Evolutionary conservation across 2,888 invertebrate species (phyloP), one percentile per base, ranked within the genome.

Genomic region (Hydraecia micacea): DNA sequence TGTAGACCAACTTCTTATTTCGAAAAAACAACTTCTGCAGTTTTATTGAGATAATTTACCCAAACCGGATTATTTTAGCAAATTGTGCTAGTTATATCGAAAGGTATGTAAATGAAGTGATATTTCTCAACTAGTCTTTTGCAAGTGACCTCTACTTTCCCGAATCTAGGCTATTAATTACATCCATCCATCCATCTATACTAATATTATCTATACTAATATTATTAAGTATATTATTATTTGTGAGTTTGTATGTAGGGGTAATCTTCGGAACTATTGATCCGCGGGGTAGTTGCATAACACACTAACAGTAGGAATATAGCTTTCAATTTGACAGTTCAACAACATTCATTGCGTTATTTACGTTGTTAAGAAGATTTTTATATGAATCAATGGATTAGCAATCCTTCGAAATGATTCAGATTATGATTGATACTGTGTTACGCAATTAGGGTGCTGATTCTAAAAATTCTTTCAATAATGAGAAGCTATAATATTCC

Each of bases 1-100:
- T 18, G 6, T 13, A 52, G 18, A 21, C 55, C 5, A 73, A 5
- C 18, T 18, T 72, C 6, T 36, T 18, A 36, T 32, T 39, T 39
- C 52, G 69, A 52, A 77, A 66, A 77, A 79, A 13, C 55, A 46
- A 77, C 55, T 58, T 78, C 68, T 62, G 39, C 13, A 32, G 62
- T 78, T 62, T 52, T 36, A 79, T 55, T 46, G 0, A 42, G 36
- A 28, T 70, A 25, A 25, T 55, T 55, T 28, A 55, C 28, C 11
- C 8, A 49, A 80, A 72, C 73, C 72, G 25, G 71, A 36, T 55
- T 36, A n/a, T 55, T 78, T 79, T 42, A 42, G 28, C 5, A 52
- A 63, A 63, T 55, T 18, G 32, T 69, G 18, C 62, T 52, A 79
- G 32, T 78, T 77, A 21, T 49, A 15, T 39, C 13, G 21, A 62